These are phyloP conservation scores for Otus sunia DNA, from an alignment of 2,113 vertebrate species.

Conservation along the genomic window DNA sequence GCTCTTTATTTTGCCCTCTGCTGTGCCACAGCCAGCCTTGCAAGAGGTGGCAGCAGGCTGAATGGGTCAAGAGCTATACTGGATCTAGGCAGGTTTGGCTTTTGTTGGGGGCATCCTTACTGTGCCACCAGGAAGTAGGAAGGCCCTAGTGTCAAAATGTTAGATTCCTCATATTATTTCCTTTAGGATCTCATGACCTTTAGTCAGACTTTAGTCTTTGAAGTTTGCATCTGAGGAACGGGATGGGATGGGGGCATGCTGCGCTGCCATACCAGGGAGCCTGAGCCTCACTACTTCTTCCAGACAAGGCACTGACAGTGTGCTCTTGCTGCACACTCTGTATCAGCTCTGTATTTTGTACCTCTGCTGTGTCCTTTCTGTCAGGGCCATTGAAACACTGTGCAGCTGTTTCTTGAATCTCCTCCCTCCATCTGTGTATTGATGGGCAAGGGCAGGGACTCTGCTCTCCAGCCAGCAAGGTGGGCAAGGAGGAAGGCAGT, in stretches of 20 bases:
- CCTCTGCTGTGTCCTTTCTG: not conserved
- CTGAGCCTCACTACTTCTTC: not conserved
- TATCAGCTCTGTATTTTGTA: not conserved
- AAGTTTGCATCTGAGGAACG: not conserved
- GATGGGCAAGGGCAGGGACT: not conserved
- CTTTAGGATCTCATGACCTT: not conserved
- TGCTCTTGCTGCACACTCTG: not conserved
- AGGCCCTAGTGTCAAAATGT: not conserved
- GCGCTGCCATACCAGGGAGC: not conserved
- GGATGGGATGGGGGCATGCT: not conserved
- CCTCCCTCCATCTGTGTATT: not conserved
- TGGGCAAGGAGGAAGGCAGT: not conserved
- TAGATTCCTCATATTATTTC: not conserved
- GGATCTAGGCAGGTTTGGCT: not conserved
- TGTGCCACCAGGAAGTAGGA: not conserved
- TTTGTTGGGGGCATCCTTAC: not conserved
- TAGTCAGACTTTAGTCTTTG: not conserved
- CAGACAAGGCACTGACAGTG: accelerated
- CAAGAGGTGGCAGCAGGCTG: not conserved
- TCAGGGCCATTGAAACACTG: not conserved
- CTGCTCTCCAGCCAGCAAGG: not conserved
- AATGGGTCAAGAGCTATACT: not conserved
- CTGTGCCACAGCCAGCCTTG: not conserved
- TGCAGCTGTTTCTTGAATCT: not conserved
- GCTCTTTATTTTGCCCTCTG: not conserved